phyloP scores from a whole-genome alignment of 2,797 vertebrate species.

The Atherinosoma microstoma region DNA sequence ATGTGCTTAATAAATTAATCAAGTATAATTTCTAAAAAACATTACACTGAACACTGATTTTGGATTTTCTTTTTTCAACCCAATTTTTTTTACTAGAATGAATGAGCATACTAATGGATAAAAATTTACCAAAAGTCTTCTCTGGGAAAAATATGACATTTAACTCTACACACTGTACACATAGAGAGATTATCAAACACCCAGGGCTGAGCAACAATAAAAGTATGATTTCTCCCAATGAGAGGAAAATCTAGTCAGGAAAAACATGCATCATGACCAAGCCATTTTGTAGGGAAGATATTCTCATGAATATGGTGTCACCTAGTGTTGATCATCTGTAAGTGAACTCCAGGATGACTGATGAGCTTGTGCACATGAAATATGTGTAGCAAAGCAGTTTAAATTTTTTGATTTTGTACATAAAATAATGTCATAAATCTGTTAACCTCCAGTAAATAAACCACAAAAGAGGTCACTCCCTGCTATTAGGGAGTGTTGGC shows the following conservation, averaged over 20 bases:
- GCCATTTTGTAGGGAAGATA: neutral
- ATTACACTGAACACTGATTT: neutral
- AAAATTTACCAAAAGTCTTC: neutral
- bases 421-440: neutral
- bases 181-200: neutral
- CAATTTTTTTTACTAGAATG: neutral
- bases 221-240: conserved; percentile 6
- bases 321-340: conserved; percentile 65
- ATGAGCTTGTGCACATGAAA: neutral
- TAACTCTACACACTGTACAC: neutral
- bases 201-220: neutral
- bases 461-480: neutral
- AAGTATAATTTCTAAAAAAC: neutral
- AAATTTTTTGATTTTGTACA: neutral
- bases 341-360: conserved; percentile 15
- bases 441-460: neutral
- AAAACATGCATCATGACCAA: neutral
- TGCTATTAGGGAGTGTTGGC: neutral
- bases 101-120: neutral
- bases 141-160: neutral
- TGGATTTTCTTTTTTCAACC: neutral
- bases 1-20: conserved; percentile 9
- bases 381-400: neutral
- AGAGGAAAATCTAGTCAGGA: conserved; percentile 4
- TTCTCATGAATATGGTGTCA: conserved; percentile 48